Evolutionary conservation across 2,113 vertebrate genomes (phyloP).

Genomic region (Phainopepla nitens): DNA sequence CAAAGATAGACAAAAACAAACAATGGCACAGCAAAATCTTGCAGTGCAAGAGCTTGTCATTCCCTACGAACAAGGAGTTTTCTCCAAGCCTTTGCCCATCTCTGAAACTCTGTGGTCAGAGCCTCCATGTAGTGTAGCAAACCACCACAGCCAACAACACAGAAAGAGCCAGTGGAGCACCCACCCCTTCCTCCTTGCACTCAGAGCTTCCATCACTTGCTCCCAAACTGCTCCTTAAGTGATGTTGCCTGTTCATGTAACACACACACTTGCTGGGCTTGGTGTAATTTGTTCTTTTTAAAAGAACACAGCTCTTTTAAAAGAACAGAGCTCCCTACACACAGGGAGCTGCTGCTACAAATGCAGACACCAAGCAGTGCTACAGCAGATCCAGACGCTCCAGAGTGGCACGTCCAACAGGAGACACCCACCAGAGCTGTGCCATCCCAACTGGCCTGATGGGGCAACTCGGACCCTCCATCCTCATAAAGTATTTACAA

Average conservation of each 20-base stretch:
- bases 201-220: not conserved
- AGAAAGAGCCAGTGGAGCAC: not conserved
- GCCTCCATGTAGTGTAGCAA: rapidly evolving
- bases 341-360: not conserved
- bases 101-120: not conserved
- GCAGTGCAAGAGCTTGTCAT: not conserved
- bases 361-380: rapidly evolving
- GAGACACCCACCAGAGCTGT: not conserved
- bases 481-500: not conserved
- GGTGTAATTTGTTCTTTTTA: not conserved
- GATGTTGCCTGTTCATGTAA: not conserved
- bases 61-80: not conserved
- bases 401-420: not conserved
- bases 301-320: too few species aligned
- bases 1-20: not conserved
- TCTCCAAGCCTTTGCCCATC: not conserved
- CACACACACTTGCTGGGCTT: not conserved
- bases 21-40: not conserved
- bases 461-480: not conserved
- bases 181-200: not conserved
- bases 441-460: too few species aligned
- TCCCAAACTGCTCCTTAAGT: not conserved
- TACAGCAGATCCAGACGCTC: rapidly evolving
- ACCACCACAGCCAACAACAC: rapidly evolving
- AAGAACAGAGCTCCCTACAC: not conserved